Evolutionary conservation across 1,140 invertebrate species (phyloP), one percentile per base, ranked within the genome.

Genomic region (Macrobrachium rosenbergii): DNA sequence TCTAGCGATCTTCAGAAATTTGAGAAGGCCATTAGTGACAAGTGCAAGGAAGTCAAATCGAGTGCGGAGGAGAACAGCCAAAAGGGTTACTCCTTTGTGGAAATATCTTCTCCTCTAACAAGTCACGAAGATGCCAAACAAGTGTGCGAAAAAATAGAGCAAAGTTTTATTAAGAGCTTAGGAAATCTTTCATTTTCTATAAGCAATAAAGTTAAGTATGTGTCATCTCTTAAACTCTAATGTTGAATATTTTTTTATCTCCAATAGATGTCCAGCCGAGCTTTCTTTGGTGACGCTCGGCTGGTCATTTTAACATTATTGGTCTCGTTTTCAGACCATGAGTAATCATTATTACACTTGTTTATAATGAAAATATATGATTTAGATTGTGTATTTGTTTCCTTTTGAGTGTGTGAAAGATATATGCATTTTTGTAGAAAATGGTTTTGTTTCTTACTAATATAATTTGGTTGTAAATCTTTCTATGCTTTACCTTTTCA

Each of bases 171-270:
- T 45, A 82, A 82, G 11, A 82, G 63, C 58, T 69, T 82, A 82
- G 79, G 69, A 12, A 64, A 64, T 21, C 79, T 82, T 11, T 67
- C 79, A 43, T 64, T 19, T 64, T 82, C 79, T 82, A 82, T 82
- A 82, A 64, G 23, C 37, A 82, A 52, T 82, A 82, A 82, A 82
- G 10, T 82, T 52, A 82, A 82, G 62, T 82, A 82, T 64, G 62
- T 82, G 19, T 64, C 79, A n/a, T 82, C 79, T 64, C 79, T 82
- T n/a, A 82, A 82, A 69, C 79, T 82, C 43, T 82, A 82, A 64
- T 64, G 23, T 82, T 62, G 7, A 69, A 64, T 64, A 21, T 14
- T 63, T 17, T 62, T 37, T 77, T n/a, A 59, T 23, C 45, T 52
- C 52, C 52, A 52, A 52, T 5, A 52, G 52, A 52, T 52, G 52